Evolutionary conservation across 2,888 invertebrate species (phyloP).

Genomic region (Perizoma affinitatum): DNA sequence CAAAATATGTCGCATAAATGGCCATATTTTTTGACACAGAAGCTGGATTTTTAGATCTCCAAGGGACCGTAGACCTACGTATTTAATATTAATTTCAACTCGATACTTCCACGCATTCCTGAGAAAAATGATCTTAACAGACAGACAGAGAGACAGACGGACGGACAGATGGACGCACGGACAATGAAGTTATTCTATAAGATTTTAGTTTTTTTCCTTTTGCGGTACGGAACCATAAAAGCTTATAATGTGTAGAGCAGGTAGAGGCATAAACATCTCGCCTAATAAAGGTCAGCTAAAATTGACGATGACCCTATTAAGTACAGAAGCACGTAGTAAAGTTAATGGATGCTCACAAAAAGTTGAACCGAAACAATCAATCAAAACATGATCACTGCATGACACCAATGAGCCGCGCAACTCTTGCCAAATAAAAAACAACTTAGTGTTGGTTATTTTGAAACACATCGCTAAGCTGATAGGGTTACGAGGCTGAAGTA

Average conservation of each 20-base stretch:
- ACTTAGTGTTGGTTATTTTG: constrained; percentile 19
- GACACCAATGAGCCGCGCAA: constrained; percentile 21
- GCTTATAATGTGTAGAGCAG: not conserved
- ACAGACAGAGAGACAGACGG: too few relatives aligned
- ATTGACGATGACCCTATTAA: constrained; percentile 28
- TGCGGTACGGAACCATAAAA: too few relatives aligned
- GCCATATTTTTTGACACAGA: too few relatives aligned
- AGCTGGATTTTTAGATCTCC: too few relatives aligned
- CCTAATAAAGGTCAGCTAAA: constrained; percentile 28
- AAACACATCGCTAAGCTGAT: not conserved
- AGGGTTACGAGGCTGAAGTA: not conserved
- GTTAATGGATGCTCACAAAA: constrained; percentile 28
- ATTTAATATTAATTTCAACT: too few relatives aligned
- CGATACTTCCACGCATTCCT: too few relatives aligned
- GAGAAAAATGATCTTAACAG: too few relatives aligned
- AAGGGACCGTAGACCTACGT: too few relatives aligned
- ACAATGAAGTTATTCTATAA: too few relatives aligned
- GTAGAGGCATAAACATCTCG: constrained; percentile 13
- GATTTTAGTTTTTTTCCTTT: too few relatives aligned
- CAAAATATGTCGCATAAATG: too few relatives aligned
- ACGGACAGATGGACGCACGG: too few relatives aligned
- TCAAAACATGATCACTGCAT: constrained; percentile 27
- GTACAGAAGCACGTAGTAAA: constrained; percentile 3
- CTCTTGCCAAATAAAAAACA: constrained; percentile 21
- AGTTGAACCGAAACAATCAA: constrained; percentile 20